These are phyloP conservation scores for Scartelaos histophorus DNA, from an alignment of 2,113 vertebrate genomes.

Conservation along the genomic window DNA sequence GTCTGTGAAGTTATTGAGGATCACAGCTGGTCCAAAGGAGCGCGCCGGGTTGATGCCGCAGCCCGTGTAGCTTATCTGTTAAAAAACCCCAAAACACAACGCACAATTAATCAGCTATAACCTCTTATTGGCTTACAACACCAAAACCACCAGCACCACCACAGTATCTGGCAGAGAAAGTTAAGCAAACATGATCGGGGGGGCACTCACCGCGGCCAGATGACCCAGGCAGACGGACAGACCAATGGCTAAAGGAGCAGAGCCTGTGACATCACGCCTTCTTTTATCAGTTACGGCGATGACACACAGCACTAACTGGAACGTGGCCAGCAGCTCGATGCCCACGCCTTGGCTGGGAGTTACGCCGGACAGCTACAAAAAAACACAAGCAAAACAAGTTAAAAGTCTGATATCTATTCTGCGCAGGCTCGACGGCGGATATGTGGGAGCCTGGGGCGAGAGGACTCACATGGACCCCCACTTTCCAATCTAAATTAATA, in stretches of 20 bases:
- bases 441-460: too few species aligned
- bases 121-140: not conserved
- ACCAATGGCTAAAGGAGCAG: slow-evolving; percentile 90
- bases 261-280: slow-evolving; percentile 87
- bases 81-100: slow-evolving; percentile 14
- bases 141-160: not conserved
- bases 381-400: slow-evolving; percentile 36
- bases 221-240: slow-evolving; percentile 92
- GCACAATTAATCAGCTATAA: slow-evolving; percentile 14
- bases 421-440: too few species aligned
- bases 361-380: slow-evolving; percentile 71
- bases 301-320: slow-evolving; percentile 95
- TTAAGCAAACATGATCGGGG: not conserved
- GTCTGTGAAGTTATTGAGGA: slow-evolving; percentile 82
- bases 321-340: slow-evolving; percentile 90
- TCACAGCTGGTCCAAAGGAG: slow-evolving; percentile 89
- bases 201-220: slow-evolving; percentile 87
- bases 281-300: slow-evolving; percentile 93
- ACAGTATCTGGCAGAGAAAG: not conserved
- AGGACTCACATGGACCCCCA: too few species aligned
- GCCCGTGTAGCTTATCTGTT: slow-evolving; percentile 94
- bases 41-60: slow-evolving; percentile 97
- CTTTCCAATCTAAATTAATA: too few species aligned
- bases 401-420: slow-evolving; percentile 21
- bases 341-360: slow-evolving; percentile 88